These are phyloP conservation scores for Mesoclemmys tuberculata DNA, from an alignment of 2,113 vertebrate genomes.

Conservation along the genomic window DNA sequence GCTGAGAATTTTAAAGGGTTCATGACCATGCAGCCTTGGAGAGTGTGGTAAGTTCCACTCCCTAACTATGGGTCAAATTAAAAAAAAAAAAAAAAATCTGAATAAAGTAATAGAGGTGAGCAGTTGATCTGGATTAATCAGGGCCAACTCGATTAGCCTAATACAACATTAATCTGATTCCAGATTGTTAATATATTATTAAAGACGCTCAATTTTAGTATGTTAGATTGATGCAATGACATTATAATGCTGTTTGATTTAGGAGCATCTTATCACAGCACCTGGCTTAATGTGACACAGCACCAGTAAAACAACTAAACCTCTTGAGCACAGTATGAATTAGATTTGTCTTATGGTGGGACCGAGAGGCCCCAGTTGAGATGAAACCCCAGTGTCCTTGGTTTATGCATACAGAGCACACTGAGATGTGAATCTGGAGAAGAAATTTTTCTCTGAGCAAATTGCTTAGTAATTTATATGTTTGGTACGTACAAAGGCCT, in stretches of 20 bases:
- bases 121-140: slow-evolving; percentile 61
- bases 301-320: slow-evolving; percentile 55
- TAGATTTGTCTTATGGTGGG: not conserved
- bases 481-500: not conserved
- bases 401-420: not conserved
- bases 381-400: not conserved
- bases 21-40: not conserved
- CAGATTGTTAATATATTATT: slow-evolving; percentile 69
- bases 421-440: slow-evolving; percentile 6
- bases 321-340: not conserved
- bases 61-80: slow-evolving; percentile 18
- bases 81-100: not conserved
- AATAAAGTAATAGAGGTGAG: slow-evolving; percentile 48
- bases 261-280: slow-evolving; percentile 49
- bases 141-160: slow-evolving; percentile 62
- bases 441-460: not conserved
- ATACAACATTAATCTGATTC: slow-evolving; percentile 68
- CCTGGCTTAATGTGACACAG: slow-evolving; percentile 19
- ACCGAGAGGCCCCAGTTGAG: not conserved
- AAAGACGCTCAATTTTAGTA: slow-evolving; percentile 69
- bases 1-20: slow-evolving; percentile 30
- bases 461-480: not conserved
- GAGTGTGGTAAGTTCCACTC: not conserved
- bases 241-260: slow-evolving; percentile 58
- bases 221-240: slow-evolving; percentile 53